phyloP scores from a whole-genome alignment of 1,140 invertebrate genomes.

The Adoxophyes honmai region DNA sequence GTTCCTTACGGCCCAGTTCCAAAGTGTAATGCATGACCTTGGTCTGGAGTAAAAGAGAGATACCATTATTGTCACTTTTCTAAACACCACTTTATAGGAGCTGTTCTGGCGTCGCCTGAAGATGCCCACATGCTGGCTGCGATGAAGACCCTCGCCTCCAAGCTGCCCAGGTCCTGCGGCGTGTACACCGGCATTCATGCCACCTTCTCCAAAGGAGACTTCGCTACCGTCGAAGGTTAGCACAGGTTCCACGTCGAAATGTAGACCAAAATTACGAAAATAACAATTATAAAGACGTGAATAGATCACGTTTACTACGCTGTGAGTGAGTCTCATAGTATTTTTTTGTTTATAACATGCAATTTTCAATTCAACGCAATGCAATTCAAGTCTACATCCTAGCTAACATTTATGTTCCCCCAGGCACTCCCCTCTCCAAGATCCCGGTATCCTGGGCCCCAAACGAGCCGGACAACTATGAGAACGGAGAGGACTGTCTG shows the following conservation, averaged over 20 bases:
- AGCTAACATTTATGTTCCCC: too few relatives aligned
- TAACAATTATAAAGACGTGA: neutral
- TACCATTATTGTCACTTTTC: too few relatives aligned
- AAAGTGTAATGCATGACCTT: too few relatives aligned
- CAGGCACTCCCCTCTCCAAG: constrained; percentile 34
- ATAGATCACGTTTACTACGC: too few relatives aligned
- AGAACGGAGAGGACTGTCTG: constrained; percentile 42
- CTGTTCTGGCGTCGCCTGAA: constrained; percentile 27
- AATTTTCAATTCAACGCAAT: too few relatives aligned
- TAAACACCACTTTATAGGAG: constrained; percentile 24
- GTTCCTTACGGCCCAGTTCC: too few relatives aligned
- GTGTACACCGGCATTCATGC: constrained; percentile 15
- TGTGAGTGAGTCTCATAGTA: too few relatives aligned
- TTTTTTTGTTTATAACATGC: too few relatives aligned
- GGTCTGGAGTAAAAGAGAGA: too few relatives aligned
- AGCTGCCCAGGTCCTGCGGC: neutral
- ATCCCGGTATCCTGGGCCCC: constrained; percentile 41
- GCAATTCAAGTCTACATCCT: too few relatives aligned
- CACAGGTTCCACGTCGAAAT: neutral
- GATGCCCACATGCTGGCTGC: neutral
- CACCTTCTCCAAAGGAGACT: constrained; percentile 15
- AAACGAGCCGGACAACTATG: constrained; percentile 44
- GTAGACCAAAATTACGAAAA: too few relatives aligned
- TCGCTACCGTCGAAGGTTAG: constrained; percentile 12
- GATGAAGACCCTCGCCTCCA: constrained; percentile 16